Percentiles rank a stretch among this genome's conserved stretches.
Evolutionary conservation across 2,797 vertebrate genomes (phyloP).

Genomic region (Hemibagrus guttatus): DNA sequence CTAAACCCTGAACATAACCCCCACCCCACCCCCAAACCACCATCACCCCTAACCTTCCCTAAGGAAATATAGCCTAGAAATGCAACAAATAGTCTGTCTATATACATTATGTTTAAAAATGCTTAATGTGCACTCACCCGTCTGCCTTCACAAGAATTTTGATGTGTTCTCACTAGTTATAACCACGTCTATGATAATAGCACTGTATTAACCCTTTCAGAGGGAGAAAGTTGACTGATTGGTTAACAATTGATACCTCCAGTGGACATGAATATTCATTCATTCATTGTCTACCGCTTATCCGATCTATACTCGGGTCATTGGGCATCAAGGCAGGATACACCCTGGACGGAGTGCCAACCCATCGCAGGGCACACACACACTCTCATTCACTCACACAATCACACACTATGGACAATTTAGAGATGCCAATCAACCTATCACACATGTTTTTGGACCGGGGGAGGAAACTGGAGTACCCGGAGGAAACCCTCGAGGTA

Average conservation of each 20-base stretch:
- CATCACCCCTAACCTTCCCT: background rate
- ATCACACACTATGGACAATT: too few relatives aligned
- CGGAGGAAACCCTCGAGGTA: too few relatives aligned
- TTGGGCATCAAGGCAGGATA: too few relatives aligned
- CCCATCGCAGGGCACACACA: too few relatives aligned
- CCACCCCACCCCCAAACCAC: background rate
- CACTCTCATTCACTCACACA: too few relatives aligned
- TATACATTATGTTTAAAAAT: background rate
- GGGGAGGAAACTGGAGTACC: too few relatives aligned
- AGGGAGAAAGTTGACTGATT: background rate
- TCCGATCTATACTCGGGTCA: too few relatives aligned
- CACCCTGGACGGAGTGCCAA: too few relatives aligned
- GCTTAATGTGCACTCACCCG: background rate
- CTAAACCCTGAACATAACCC: background rate
- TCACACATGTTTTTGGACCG: too few relatives aligned
- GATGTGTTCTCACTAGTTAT: background rate
- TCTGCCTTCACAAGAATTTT: background rate
- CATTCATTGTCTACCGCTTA: too few relatives aligned
- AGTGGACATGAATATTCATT: background rate
- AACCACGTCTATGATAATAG: background rate
- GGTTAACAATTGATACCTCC: background rate
- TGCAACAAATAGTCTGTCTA: conserved; percentile 3
- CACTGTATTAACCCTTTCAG: background rate
- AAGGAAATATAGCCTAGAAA: background rate
- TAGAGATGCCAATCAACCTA: too few relatives aligned